These are phyloP conservation scores for Paedocypris sp. DNA, from an alignment of 2,113 vertebrate species.

Conservation along the genomic window DNA sequence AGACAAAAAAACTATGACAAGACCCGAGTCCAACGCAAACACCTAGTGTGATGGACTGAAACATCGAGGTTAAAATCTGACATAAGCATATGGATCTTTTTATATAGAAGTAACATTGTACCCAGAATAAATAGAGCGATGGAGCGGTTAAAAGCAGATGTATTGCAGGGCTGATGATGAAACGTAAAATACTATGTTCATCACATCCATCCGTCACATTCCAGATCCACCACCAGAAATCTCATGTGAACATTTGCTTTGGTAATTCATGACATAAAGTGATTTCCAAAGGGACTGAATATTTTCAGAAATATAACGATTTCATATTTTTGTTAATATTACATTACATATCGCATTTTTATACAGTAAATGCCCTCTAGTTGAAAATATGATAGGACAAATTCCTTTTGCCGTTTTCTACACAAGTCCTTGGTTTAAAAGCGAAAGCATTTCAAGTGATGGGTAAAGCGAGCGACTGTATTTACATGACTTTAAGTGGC, in stretches of 20 bases:
- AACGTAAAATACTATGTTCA: slow-evolving; percentile 8
- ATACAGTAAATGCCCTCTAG: slow-evolving; percentile 49
- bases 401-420: slow-evolving; percentile 31
- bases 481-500: slow-evolving; percentile 48
- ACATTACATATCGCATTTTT: slow-evolving; percentile 16
- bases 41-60: slow-evolving; percentile 57
- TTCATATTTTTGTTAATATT: slow-evolving; percentile 5
- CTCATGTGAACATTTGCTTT: slow-evolving; percentile 28
- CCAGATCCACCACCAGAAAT: neutral
- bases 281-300: slow-evolving; percentile 21
- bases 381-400: slow-evolving; percentile 40
- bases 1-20: slow-evolving; percentile 58
- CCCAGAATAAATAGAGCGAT: slow-evolving; percentile 44
- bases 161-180: slow-evolving; percentile 26
- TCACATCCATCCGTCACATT: slow-evolving; percentile 16
- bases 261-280: slow-evolving; percentile 24
- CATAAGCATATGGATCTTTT: slow-evolving; percentile 48
- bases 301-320: slow-evolving; percentile 24
- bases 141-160: slow-evolving; percentile 35
- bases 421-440: slow-evolving; percentile 57
- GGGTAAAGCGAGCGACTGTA: slow-evolving; percentile 58
- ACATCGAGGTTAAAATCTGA: slow-evolving; percentile 14
- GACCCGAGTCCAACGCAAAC: slow-evolving; percentile 54
- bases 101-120: slow-evolving; percentile 41
- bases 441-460: slow-evolving; percentile 51